phyloP scores from a whole-genome alignment of 1,140 invertebrate genomes.

The Tetranychus urticae region DNA sequence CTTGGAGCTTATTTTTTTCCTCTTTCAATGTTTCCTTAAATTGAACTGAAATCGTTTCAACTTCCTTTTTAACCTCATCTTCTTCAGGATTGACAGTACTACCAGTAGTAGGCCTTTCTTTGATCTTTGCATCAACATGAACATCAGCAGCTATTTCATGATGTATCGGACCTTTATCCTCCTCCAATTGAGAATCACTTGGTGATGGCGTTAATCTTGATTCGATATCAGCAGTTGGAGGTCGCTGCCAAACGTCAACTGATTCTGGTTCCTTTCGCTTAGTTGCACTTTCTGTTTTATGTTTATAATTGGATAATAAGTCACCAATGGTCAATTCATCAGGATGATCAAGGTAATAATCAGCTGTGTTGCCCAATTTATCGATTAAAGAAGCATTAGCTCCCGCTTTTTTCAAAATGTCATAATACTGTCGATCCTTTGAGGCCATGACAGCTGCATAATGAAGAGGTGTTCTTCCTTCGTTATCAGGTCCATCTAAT shows the following conservation, averaged over 20 bases:
- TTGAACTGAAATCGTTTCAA: slow-evolving; percentile 7
- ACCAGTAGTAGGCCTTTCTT: background rate
- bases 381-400: slow-evolving; percentile 55
- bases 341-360: slow-evolving; percentile 36
- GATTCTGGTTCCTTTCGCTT: background rate
- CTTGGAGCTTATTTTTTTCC: slow-evolving; percentile 7
- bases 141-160: slow-evolving; percentile 4
- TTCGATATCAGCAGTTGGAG: slow-evolving; percentile 13
- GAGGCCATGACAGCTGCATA: slow-evolving; percentile 64
- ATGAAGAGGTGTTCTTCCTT: slow-evolving; percentile 64
- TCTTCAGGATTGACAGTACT: background rate
- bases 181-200: background rate
- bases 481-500: slow-evolving; percentile 45
- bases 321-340: slow-evolving; percentile 16
- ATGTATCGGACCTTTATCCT: background rate
- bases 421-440: slow-evolving; percentile 53
- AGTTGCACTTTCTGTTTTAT: background rate
- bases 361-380: slow-evolving; percentile 44
- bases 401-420: slow-evolving; percentile 54
- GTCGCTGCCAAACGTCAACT: slow-evolving; percentile 14
- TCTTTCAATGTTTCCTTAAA: slow-evolving; percentile 4
- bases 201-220: slow-evolving; percentile 8
- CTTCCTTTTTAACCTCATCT: slow-evolving; percentile 2
- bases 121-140: background rate
- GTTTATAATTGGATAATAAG: slow-evolving; percentile 11